Base-by-base conservation (phyloP, 1,140 invertebrate species). In the Formica selysi region DNA sequence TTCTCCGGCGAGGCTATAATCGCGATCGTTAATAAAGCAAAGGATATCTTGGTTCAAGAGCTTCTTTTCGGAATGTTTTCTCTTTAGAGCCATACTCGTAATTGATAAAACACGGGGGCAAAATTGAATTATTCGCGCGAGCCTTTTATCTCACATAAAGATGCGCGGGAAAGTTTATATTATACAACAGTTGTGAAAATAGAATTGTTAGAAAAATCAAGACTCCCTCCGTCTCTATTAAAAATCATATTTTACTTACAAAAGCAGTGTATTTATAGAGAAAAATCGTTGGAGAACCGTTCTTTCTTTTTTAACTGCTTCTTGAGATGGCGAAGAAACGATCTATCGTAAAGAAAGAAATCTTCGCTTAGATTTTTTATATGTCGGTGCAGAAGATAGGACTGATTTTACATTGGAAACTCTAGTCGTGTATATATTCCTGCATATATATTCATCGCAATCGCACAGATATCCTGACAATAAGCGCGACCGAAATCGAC, bases 21-120 rank as follows among this genome's bases (percentile, higher is more conserved):
- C 41, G 51, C 67, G 76, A 80, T 80, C 76, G 38, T 83, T 73
- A 81, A 80, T 80, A 80, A 70, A 80, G 65, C 61, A 80, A 44
- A n/a, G 48, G 19, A 32, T 81, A 83, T 36, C 54, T 44, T 38
- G 70, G 13, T 61, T 48, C 13, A n/a, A 51, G 13, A 48, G 32
- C 68, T 80, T 80, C 26, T 22, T 13, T 68, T 48, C 22, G 11
- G 36, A 19, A 41, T 70, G 13, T 41, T 48, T 26, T 2, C 68
- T 59, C 73, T 29, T 22, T n/a, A 13, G 3, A 3, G 16, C 3
- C 13, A 57, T 74, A 32, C 16, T n/a, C 3, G 22, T 74, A 83
- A 83, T 83, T 38, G 41, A 73, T 44, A 54, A 51, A 67, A 13
- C 7, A 7, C 19, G 19, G 7, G n/a, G 19, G 11, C 38, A 48